phyloP scores from a whole-genome alignment of 1,140 invertebrate genomes.

The Aethina tumida region DNA sequence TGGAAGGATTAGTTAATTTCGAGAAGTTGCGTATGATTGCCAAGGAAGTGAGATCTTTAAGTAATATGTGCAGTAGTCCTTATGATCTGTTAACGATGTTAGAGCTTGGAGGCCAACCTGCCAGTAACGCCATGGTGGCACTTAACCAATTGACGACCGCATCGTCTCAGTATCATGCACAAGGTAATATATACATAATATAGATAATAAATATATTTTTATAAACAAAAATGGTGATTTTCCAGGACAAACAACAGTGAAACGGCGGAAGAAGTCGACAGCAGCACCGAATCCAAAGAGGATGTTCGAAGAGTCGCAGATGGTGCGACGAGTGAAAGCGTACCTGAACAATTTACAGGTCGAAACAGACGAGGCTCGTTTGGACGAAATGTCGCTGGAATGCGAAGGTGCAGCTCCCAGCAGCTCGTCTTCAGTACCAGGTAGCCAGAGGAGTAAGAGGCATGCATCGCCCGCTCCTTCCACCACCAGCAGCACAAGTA shows the following conservation, averaged over 20 bases:
- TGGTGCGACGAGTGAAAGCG: conserved; percentile 91
- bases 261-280: conserved; percentile 81
- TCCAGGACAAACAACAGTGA: conserved; percentile 70
- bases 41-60: conserved; percentile 88
- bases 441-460: conserved; percentile 48
- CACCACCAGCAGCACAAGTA: conserved; percentile 81
- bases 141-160: conserved; percentile 77
- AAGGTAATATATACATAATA: conserved; percentile 19
- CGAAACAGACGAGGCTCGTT: conserved; percentile 79
- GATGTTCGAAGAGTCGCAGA: conserved; percentile 98
- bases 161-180: conserved; percentile 34
- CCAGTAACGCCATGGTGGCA: conserved; percentile 79
- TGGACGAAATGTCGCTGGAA: conserved; percentile 80
- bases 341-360: conserved; percentile 90
- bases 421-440: conserved; percentile 36
- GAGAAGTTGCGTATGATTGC: conserved; percentile 98
- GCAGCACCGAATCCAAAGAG: conserved; percentile 91
- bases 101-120: conserved; percentile 74
- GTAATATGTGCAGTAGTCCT: conserved; percentile 93
- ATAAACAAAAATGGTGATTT: background rate
- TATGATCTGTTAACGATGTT: conserved; percentile 78
- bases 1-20: conserved; percentile 93
- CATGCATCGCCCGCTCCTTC: conserved; percentile 82
- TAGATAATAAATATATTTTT: background rate
- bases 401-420: conserved; percentile 66